Evolutionary conservation across 2,113 vertebrate genomes (phyloP).

Genomic region (Sardina pilchardus): DNA sequence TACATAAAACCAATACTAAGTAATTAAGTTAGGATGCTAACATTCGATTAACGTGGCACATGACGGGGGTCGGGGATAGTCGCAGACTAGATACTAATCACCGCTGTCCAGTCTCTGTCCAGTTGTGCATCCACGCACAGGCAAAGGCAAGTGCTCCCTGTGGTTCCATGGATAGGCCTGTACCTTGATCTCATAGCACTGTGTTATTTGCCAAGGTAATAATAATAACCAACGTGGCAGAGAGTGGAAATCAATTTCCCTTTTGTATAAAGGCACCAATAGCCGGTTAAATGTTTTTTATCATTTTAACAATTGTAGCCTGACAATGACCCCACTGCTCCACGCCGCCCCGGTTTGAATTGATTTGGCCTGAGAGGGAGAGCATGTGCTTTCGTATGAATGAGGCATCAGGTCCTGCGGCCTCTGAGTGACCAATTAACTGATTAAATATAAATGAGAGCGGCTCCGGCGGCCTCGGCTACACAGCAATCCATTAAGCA

Average conservation of each 20-base stretch:
- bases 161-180: background rate
- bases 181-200: background rate
- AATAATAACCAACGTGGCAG: background rate
- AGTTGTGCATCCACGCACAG: background rate
- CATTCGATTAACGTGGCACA: background rate
- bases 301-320: background rate
- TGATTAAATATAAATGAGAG: conserved; percentile 41
- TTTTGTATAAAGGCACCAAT: background rate
- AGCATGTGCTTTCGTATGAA: conserved; percentile 23
- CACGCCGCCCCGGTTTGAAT: background rate
- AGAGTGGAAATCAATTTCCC: background rate
- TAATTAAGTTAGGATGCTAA: background rate
- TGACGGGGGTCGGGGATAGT: background rate
- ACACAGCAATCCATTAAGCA: conserved; percentile 28
- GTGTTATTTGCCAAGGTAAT: background rate
- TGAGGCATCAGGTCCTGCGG: conserved; percentile 23
- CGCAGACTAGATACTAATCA: background rate
- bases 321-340: background rate
- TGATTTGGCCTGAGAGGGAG: background rate
- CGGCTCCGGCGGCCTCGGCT: background rate
- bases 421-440: conserved; percentile 35
- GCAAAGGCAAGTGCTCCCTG: background rate
- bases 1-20: background rate
- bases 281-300: background rate
- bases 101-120: background rate